Evolutionary conservation across 2,888 invertebrate genomes (phyloP), one percentile per base, ranked within the genome.

Genomic region (Tiliacea citrago): DNA sequence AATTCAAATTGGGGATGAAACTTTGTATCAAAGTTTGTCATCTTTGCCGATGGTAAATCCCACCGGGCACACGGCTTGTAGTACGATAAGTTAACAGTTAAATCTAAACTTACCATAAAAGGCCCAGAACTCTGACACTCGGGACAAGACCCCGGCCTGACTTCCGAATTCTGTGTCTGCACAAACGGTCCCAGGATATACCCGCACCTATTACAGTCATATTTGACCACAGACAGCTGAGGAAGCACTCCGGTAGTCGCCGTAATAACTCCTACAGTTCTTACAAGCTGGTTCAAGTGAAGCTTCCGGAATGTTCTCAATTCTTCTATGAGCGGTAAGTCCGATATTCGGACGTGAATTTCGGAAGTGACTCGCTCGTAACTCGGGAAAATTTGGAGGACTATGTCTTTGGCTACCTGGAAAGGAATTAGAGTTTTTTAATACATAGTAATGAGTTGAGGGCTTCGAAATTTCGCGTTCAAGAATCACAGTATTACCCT

Each of bases 111-210:
- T 92, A 98, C 98, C 97, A 98, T 98, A 94, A 99, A 99, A 0
- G 99, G 99, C 1, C 99, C 99, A 74, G 97, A 96, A 89, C 99
- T 99, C 93, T 99, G 99, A 97, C 99, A 99, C 92, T 99, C 99
- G 0, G 99, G 99, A 96, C 99, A 99, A 0, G 98, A 98, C 0
- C 99, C 99, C 0, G 99, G 99, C 90, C 98, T 99, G 0, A 99
- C 98, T 96, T 99, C 99, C 7, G 98, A 96, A 90, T 98, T 98
- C 94, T 99, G 99, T 0, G 98, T 97, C 95, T 99, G 99, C 24
- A 98, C 98, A 92, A 99, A 99, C 0, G 99, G 99, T 0, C 99
- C 99, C 85, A 99, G 95, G 42, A 99, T 97, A 91, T 98, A 99
- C 12, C 98, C 98, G 93, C 99, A 99, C 89, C 99, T 98, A 85